A percentile compares a stretch with the other conserved stretches of the same genome.
phyloP scores from a whole-genome alignment of 2,113 vertebrate species.

The Platycercus adscitus region DNA sequence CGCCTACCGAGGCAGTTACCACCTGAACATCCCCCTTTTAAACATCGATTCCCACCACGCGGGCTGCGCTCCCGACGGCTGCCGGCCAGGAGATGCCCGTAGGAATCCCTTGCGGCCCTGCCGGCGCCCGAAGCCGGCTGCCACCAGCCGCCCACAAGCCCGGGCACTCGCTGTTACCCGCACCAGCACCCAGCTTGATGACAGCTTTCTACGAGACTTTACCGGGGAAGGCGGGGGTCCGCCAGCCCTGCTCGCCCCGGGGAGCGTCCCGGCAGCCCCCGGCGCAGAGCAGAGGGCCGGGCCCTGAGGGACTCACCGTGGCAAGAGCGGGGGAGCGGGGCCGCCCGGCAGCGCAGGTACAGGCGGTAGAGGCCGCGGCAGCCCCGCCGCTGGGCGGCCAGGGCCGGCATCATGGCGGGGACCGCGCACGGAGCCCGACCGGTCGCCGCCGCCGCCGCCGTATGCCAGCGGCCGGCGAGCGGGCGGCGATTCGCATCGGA shows the following conservation, averaged over 20 bases:
- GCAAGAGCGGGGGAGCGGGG: slow-evolving; percentile 13
- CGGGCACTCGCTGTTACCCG: background rate
- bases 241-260: background rate
- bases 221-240: background rate
- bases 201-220: background rate
- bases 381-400: slow-evolving; percentile 73
- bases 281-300: background rate
- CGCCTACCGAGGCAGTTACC: fast-evolving
- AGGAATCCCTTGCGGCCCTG: background rate
- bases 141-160: background rate
- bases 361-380: slow-evolving; percentile 70
- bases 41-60: fast-evolving
- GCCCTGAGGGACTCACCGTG: slow-evolving; percentile 70
- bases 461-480: background rate
- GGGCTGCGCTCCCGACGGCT: background rate
- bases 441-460: background rate
- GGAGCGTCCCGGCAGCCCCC: background rate
- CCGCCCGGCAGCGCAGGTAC: slow-evolving; percentile 60
- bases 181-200: background rate
- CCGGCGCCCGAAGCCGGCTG: background rate
- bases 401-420: slow-evolving; percentile 66
- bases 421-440: background rate
- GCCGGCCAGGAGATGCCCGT: background rate
- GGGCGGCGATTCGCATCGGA: background rate
- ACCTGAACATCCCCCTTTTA: fast-evolving